phyloP scores from a whole-genome alignment of 2,888 invertebrate genomes.

The Idaea straminata region DNA sequence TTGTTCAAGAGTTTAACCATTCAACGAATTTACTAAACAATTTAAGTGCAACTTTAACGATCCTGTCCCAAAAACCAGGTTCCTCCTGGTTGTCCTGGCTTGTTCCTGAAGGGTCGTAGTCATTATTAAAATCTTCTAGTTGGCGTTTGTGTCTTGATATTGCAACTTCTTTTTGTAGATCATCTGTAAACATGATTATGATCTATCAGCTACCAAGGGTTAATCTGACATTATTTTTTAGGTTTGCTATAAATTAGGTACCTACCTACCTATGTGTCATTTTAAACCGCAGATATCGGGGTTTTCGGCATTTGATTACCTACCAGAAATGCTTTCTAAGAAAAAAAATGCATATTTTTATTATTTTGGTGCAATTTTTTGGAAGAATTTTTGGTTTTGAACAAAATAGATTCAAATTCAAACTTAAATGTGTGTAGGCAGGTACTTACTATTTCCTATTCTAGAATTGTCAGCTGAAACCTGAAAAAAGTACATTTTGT shows the following conservation, averaged over 20 bases:
- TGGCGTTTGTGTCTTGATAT: conserved; percentile 50
- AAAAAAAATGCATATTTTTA: too few relatives aligned
- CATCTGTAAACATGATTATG: conserved; percentile 29
- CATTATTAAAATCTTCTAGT: conserved; percentile 63
- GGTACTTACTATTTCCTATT: conserved; percentile 37
- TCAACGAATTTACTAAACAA: conserved; percentile 67
- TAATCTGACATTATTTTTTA: background rate
- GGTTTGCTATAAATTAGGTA: too few relatives aligned
- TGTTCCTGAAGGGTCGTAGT: conserved; percentile 46
- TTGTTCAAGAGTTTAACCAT: conserved; percentile 62
- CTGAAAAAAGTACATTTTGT: conserved; percentile 35
- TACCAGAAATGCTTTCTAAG: too few relatives aligned
- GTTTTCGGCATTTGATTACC: too few relatives aligned
- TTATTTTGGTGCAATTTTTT: too few relatives aligned
- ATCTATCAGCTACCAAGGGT: background rate
- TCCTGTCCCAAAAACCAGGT: conserved; percentile 68
- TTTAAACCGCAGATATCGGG: too few relatives aligned
- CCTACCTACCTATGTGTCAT: too few relatives aligned
- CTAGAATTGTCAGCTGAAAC: conserved; percentile 34
- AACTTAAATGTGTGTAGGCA: background rate
- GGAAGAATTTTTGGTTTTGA: too few relatives aligned
- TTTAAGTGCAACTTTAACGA: conserved; percentile 68
- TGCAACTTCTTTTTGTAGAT: conserved; percentile 27
- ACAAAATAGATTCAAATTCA: background rate
- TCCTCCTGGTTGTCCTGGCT: conserved; percentile 59